Base-by-base conservation (phyloP, 2,113 vertebrate genomes). In the Pao palembangensis region DNA sequence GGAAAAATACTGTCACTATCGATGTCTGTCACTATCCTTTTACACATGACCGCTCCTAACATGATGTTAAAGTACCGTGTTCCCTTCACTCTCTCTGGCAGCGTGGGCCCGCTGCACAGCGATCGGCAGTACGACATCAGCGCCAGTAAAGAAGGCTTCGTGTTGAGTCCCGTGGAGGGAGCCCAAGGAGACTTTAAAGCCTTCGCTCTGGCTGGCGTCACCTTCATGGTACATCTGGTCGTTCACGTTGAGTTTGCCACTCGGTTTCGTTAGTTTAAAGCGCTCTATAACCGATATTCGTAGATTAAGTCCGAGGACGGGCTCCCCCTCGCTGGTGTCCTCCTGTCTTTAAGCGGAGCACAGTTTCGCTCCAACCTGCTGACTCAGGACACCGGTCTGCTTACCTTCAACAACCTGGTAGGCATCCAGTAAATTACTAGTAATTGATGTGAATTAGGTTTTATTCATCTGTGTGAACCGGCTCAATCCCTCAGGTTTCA, bases 371-470 rank as follows among this genome's bases (percentile, higher is more conserved):
- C 97, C 71, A 99, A 99, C 81, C 91, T 98, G 59, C 78, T 97
- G 69, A 98, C 96, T 0, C 97, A 98, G 78, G 96, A 99, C 51
- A 93, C 93, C 0, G 96, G 97, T 58, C 88, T 96, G 64, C 90
- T 98, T 66, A 96, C 94, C 0, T 99, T 99, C 31, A 94, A 94
- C 68, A 98, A 98, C 80, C 90, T 99, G 95, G 97, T 99, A 84
- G 54, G 66, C 18, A 55, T 16, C 15, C 52, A 38, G 15, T n/a
- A 47, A 47, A 47, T 47, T 13, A 16, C 44, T 47, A 28, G 21
- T 23, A 23, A 23, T 23, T 23, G 21, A 23, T 23, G 21, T 23
- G 21, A 23, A 23, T 23, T 23, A 23, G 21, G 21, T 23, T 23
- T 23, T 23, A 2, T 23, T 23, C 21, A 23, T 23, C 21, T 23